Conservation (phyloP, 2,888 invertebrate species). For the Drosophila sordidula region DNA sequence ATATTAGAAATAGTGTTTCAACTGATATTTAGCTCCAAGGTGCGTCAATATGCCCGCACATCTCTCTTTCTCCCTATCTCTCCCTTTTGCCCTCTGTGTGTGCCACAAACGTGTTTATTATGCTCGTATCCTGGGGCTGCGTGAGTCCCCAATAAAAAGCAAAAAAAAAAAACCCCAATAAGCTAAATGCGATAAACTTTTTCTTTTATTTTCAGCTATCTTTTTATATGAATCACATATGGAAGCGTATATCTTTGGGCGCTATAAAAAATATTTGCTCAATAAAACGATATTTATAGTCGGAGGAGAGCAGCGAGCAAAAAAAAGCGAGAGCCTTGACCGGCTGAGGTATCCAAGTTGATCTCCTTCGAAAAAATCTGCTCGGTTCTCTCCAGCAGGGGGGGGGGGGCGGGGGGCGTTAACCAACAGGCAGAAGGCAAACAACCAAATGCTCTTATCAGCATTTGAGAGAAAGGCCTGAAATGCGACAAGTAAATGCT, state of each 20-base stretch:
- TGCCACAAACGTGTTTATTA: constrained; percentile 34
- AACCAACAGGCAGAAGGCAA: constrained; percentile 50
- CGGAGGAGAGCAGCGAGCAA: not conserved
- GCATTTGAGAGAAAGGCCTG: constrained; percentile 14
- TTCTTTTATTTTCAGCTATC: constrained; percentile 28
- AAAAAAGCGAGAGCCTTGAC: constrained; percentile 23
- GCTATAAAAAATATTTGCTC: constrained; percentile 33
- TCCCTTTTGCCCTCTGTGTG: not conserved
- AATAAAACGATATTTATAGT: constrained; percentile 29
- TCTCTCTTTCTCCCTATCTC: not conserved
- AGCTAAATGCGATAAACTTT: constrained; percentile 40
- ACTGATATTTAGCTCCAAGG: not conserved
- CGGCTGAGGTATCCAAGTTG: constrained; percentile 14
- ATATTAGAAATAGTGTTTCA: not conserved
- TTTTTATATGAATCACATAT: constrained; percentile 29
- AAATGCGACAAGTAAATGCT: constrained; percentile 15
- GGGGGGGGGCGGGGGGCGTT: constrained; percentile 56
- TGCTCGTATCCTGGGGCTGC: constrained; percentile 40
- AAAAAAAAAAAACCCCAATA: constrained; percentile 38
- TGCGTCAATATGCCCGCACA: constrained; percentile 13
- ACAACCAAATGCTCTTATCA: constrained; percentile 49
- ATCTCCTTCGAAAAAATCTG: constrained; percentile 21
- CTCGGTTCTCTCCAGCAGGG: constrained; percentile 44
- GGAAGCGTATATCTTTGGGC: constrained; percentile 9
- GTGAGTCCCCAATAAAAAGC: constrained; percentile 15